Evolutionary conservation across 2,113 vertebrate species (phyloP).

Genomic region (Sciurus niger): DNA sequence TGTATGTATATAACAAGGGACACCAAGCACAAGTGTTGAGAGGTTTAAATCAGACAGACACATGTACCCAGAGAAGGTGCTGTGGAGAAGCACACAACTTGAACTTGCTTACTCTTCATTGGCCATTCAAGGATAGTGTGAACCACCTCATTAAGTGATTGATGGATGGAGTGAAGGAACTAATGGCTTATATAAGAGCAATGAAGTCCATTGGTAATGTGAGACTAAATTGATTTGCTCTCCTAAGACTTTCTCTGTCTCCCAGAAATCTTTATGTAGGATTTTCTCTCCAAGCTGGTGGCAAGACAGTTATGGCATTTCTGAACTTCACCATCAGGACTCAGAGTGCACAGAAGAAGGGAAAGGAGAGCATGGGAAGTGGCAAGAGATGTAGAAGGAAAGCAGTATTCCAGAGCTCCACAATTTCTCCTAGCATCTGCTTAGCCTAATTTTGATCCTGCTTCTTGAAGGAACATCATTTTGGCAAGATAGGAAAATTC

Average conservation of each 20-base stretch:
- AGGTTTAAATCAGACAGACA: not conserved
- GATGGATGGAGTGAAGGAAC: not conserved
- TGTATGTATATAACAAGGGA: not conserved
- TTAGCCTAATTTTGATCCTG: not conserved
- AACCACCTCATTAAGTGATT: not conserved
- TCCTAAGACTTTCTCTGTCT: not conserved
- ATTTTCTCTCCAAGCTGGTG: not conserved
- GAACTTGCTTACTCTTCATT: not conserved
- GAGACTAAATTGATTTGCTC: not conserved
- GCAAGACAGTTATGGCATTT: not conserved
- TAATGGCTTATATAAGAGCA: not conserved
- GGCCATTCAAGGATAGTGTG: not conserved
- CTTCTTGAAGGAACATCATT: not conserved
- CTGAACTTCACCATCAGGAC: not conserved
- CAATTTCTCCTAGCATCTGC: not conserved
- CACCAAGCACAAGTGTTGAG: not conserved
- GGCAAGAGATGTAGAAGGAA: not conserved
- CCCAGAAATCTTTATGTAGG: not conserved
- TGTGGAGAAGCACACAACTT: rapidly evolving
- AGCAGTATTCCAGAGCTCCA: not conserved
- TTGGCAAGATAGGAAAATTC: not conserved
- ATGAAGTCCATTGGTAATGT: not conserved
- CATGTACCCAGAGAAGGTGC: no score
- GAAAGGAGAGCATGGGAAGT: rapidly evolving
- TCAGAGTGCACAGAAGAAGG: not conserved